These are phyloP conservation scores for Pseudobourletiella spinata DNA, from an alignment of 1,140 invertebrate genomes.

Conservation along the genomic window DNA sequence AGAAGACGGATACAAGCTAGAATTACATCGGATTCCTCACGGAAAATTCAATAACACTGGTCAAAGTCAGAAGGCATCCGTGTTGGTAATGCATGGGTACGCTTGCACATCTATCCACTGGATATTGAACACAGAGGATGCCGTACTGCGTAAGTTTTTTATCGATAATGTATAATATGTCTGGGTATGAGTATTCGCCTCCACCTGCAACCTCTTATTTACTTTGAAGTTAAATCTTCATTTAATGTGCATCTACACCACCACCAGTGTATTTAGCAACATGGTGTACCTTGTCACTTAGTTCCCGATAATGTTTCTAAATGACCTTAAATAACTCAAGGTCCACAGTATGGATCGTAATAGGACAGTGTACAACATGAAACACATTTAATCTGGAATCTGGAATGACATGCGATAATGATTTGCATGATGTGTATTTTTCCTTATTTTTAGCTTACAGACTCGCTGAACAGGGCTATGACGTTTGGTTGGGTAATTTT, in stretches of 20 bases:
- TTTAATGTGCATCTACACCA: too few species aligned
- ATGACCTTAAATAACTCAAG: neutral
- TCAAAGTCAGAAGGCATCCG: conserved; percentile 36
- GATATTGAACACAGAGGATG: conserved; percentile 47
- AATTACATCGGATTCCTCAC: conserved; percentile 26
- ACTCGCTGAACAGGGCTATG: conserved; percentile 58
- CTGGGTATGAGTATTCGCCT: too few species aligned
- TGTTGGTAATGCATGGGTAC: conserved; percentile 66
- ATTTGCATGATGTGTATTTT: neutral
- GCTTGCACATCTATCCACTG: conserved; percentile 62
- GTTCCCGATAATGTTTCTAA: too few species aligned
- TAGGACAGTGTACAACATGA: too few species aligned
- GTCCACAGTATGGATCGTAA: too few species aligned
- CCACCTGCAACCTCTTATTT: neutral
- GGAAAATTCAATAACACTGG: conserved; percentile 2
- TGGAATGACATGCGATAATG: too few species aligned
- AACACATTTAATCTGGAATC: too few species aligned
- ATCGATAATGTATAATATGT: too few species aligned
- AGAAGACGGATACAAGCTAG: conserved; percentile 23
- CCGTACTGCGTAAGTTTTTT: conserved; percentile 6
- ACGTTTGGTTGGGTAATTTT: conserved; percentile 65
- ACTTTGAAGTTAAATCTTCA: neutral
- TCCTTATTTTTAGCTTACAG: conserved; percentile 46
- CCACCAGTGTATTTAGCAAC: too few species aligned
- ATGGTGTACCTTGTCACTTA: too few species aligned